Percentiles rank a stretch among this genome's conserved stretches.
These are phyloP conservation scores for Chlamydotis undulata DNA, from an alignment of 2,113 vertebrate species.

Conservation along the genomic window DNA sequence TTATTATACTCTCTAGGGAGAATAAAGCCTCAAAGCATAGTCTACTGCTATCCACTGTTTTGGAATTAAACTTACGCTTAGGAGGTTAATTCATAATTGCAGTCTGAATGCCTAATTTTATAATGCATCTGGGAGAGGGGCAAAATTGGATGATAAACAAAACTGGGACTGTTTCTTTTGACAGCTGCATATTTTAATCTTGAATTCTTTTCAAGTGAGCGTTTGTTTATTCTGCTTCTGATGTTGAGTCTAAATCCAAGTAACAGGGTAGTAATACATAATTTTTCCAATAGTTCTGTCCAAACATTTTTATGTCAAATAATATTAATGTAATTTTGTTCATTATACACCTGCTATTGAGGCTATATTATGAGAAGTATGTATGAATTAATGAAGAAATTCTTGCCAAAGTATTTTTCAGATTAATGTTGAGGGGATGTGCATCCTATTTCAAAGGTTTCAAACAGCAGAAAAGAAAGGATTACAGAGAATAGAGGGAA, in stretches of 20 bases:
- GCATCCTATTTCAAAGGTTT: neutral
- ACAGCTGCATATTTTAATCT: neutral
- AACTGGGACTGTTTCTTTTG: neutral
- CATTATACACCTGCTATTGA: neutral
- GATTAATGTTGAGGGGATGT: neutral
- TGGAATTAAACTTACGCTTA: neutral
- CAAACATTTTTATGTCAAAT: neutral
- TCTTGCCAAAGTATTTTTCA: neutral
- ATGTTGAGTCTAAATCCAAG: neutral
- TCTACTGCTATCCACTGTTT: neutral
- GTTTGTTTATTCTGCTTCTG: neutral
- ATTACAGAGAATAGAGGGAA: neutral
- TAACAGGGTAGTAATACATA: neutral
- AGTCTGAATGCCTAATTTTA: neutral
- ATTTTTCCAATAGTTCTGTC: neutral
- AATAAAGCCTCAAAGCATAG: neutral
- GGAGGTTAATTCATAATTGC: neutral
- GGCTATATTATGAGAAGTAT: neutral
- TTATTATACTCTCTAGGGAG: neutral
- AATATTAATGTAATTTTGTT: neutral
- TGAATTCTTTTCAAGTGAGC: neutral
- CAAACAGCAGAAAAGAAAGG: neutral
- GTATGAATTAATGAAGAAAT: neutral
- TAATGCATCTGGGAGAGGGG: fast-evolving
- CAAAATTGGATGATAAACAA: neutral